Evolutionary conservation across 2,797 vertebrate genomes (phyloP), one percentile per base, ranked within the genome.

Genomic region (Leptodactylus fallax): DNA sequence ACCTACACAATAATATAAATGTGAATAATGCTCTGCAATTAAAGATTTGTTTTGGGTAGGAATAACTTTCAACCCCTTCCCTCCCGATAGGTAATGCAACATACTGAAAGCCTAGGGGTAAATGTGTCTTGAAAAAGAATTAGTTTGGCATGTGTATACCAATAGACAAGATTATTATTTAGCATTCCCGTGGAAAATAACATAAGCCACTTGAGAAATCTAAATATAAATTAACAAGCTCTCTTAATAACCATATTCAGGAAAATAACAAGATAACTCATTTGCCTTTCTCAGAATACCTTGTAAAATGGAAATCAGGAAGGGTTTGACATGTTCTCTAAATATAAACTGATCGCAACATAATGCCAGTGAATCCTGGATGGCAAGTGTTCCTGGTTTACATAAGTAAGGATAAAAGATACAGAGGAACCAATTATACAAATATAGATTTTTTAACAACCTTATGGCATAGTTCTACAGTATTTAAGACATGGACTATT

Each of bases 151-250:
- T 89, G 80, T 89, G 84, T 89, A 83, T 86, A 86, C 84, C 63
- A 89, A 86, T 63, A 83, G 88, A 86, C 84, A 86, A 85, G 83
- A 89, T 89, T 89, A 86, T 79, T 89, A 89, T 89, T 89, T 86
- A 83, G 84, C 85, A 89, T 89, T 86, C 85, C 88, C 61, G 71
- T 82, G 85, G 79, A 89, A 86, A 77, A 86, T 83, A 89, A 86
- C 84, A 77, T 89, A 86, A 89, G 81, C 80, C 88, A 86, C 88
- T 67, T 79, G 88, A 89, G 88, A 89, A 89, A 89, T 89, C 84
- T 86, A 89, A 89, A 89, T 86, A 89, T 89, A 89, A 89, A 89
- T 89, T 86, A 89, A 89, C 88, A 86, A 86, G 88, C 88, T 83
- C 63, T 89, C 85, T 86, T 81, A 86, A 86, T 83, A 86, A 86